Percentiles rank a stretch among this genome's conserved stretches.
Evolutionary conservation across 2,797 vertebrate genomes (phyloP).

Genomic region (Poecile montanus): DNA sequence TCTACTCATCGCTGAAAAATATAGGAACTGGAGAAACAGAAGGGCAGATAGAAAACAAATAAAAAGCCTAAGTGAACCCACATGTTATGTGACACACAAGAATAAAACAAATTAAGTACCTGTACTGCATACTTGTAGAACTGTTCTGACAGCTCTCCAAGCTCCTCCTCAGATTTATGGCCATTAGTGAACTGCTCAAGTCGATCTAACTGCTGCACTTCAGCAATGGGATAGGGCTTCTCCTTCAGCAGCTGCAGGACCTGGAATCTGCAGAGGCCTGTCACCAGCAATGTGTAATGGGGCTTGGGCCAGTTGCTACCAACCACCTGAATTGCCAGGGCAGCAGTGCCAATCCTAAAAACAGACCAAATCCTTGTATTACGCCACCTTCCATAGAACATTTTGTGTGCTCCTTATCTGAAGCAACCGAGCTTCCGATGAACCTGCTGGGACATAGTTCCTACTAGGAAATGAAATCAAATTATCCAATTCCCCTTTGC

Average conservation of each 20-base stretch:
- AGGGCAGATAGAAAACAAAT: background rate
- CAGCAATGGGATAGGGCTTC: conserved; percentile 88
- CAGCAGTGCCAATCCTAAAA: conserved; percentile 92
- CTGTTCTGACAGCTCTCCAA: conserved; percentile 88
- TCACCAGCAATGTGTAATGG: conserved; percentile 93
- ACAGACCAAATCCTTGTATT: background rate
- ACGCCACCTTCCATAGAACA: background rate
- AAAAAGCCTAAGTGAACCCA: accelerated
- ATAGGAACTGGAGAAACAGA: background rate
- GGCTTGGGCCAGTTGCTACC: conserved; percentile 99
- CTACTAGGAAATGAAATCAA: background rate
- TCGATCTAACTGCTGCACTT: conserved; percentile 93
- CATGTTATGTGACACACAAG: accelerated
- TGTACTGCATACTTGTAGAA: conserved; percentile 93
- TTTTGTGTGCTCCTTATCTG: background rate
- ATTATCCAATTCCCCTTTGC: background rate
- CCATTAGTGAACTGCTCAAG: conserved; percentile 86
- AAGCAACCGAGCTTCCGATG: background rate
- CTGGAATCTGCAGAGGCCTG: conserved; percentile 92
- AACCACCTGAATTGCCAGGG: conserved; percentile 92
- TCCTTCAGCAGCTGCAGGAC: conserved; percentile 87
- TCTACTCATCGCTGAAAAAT: background rate
- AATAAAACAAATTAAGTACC: conserved; percentile 71
- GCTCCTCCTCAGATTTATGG: conserved; percentile 78
- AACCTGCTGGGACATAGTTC: background rate